Base-by-base conservation (phyloP, 2,113 vertebrate genomes). In the Panthera uncia region DNA sequence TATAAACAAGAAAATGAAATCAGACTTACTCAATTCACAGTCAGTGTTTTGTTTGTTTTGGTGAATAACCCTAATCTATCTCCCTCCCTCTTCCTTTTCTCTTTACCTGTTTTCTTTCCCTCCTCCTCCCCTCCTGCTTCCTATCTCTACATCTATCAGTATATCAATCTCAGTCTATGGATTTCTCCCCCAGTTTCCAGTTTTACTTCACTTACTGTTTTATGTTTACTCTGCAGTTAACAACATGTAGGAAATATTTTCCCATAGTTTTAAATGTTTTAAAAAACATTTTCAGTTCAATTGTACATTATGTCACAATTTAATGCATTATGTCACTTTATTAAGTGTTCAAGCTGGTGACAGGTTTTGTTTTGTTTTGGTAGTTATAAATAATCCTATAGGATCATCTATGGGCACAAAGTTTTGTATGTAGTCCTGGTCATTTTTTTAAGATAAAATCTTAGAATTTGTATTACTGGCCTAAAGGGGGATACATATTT, bases 361-460 rank as follows among this genome's bases (percentile, higher is more conserved):
- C 29, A 80, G 29, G 16, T 92, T 95, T 73, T 65, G 0, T 92
- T 83, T 45, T 48, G 16, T 76, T 69, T 65, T 85, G 13, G 19
- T 71, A 78, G 38, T 81, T 83, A 63, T 69, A 69, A 80, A 29
- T 78, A 83, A 13, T 88, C 11, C 12, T 66, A 0, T 61, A 61
- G 50, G 69, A 41, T 94, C 23, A 83, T 68, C 15, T 78, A 7
- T 41, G 18, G 31, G 38, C 36, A 36, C 82, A 87, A 45, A 31
- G 3, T 68, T 82, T 79, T 93, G 2, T 61, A 63, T 55, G 1
- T 15, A 57, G 13, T 5, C 76, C 7, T 78, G 48, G 11, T 82
- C 27, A 41, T 55, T 94, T 96, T 33, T 29, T 89, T 27, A 89
- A 89, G 10, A 27, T 82, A 90, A 97, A 93, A 36, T 79, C 29